Conservation (phyloP, 2,113 vertebrate genomes). For the Butorides virescens region DNA sequence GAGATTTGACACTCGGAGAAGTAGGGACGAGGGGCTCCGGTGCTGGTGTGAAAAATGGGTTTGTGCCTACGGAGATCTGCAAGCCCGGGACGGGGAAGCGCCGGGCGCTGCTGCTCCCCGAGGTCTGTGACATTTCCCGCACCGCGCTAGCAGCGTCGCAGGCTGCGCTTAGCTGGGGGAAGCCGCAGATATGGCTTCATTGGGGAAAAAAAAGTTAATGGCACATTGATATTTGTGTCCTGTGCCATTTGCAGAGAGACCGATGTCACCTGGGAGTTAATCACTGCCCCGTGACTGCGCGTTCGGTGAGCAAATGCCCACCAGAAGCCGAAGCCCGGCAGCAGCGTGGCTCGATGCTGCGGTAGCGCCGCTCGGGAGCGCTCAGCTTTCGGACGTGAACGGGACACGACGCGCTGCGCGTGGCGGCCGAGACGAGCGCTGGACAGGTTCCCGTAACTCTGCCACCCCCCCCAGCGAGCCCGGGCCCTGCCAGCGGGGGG, state of each 20-base stretch:
- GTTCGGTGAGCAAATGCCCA: background rate
- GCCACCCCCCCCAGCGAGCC: background rate
- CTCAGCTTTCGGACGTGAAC: background rate
- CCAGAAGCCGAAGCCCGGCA: background rate
- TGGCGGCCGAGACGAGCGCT: background rate
- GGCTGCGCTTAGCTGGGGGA: too few relatives aligned
- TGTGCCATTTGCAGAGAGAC: background rate
- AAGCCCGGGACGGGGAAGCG: background rate
- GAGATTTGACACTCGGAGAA: conserved; percentile 55
- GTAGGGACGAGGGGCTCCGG: background rate
- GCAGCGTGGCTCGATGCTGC: background rate
- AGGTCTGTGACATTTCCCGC: background rate
- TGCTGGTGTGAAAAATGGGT: background rate
- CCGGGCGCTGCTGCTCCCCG: background rate
- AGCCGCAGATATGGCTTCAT: background rate
- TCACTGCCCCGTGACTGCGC: background rate
- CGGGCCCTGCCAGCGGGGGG: background rate
- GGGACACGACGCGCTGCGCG: background rate
- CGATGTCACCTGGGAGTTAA: background rate
- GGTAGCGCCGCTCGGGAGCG: background rate
- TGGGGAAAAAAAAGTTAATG: background rate
- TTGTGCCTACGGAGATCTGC: background rate
- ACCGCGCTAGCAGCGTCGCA: background rate
- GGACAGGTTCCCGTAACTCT: background rate
- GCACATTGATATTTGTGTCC: background rate